Evolutionary conservation across 2,797 vertebrate genomes (phyloP).

Genomic region (Aythya fuligula): DNA sequence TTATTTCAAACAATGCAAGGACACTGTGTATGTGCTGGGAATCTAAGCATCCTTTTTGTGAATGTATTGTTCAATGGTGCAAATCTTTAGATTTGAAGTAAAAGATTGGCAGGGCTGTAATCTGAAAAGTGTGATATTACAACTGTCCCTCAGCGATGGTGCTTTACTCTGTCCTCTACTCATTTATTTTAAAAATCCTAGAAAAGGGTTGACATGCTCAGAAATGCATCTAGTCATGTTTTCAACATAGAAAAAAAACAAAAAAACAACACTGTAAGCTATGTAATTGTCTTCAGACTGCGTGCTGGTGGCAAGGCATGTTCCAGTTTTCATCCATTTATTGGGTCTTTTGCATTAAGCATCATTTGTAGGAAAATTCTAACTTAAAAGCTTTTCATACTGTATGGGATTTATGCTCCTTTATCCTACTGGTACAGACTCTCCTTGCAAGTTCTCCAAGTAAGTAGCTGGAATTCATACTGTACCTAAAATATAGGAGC

Average conservation of each 20-base stretch:
- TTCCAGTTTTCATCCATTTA: constrained; percentile 45
- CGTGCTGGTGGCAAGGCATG: constrained; percentile 17
- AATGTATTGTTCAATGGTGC: background rate
- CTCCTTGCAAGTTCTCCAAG: constrained; percentile 68
- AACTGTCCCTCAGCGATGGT: constrained; percentile 4
- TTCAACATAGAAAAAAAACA: background rate
- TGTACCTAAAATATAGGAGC: constrained; percentile 76
- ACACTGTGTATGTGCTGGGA: background rate
- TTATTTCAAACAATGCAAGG: background rate
- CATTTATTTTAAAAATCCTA: background rate
- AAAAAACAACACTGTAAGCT: background rate
- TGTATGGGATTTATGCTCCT: constrained; percentile 72
- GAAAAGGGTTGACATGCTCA: background rate
- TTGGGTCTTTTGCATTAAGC: constrained; percentile 66
- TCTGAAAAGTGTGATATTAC: background rate
- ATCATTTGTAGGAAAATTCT: constrained; percentile 68
- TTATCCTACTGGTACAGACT: constrained; percentile 61
- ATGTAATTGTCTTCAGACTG: constrained; percentile 3
- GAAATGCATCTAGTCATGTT: background rate
- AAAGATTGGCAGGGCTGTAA: background rate
- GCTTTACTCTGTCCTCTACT: constrained; percentile 47
- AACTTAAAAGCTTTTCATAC: constrained; percentile 69
- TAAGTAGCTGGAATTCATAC: constrained; percentile 71
- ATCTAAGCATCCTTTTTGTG: constrained; percentile 5
- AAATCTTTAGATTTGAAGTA: background rate